These are phyloP conservation scores for Phylloscopus collybita DNA, from an alignment of 2,797 vertebrate genomes.

Conservation along the genomic window DNA sequence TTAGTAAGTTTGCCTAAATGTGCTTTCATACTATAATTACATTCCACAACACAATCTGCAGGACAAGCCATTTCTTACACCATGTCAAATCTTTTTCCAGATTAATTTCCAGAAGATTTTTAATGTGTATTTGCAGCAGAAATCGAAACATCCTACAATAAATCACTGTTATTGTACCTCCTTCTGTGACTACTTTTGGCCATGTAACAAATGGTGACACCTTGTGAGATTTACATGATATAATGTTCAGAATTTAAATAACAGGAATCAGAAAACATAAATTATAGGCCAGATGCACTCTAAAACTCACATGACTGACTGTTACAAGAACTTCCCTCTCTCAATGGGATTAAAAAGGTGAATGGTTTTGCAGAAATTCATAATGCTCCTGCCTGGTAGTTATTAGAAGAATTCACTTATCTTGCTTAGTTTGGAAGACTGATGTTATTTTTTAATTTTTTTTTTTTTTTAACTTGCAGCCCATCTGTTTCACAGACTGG, in stretches of 20 bases:
- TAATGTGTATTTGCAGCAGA: conserved; percentile 43
- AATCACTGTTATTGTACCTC: conserved; percentile 53
- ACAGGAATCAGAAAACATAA: conserved; percentile 29
- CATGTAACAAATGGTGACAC: conserved; percentile 50
- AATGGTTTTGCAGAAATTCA: conserved; percentile 48
- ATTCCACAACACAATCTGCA: conserved; percentile 44
- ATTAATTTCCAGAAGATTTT: conserved; percentile 62
- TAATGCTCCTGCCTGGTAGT: neutral
- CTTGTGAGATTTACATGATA: conserved; percentile 46
- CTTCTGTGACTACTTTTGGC: conserved; percentile 51
- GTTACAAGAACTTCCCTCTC: conserved; percentile 19
- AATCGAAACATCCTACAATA: conserved; percentile 48
- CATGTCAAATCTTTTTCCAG: conserved; percentile 43
- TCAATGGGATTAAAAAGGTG: conserved; percentile 47
- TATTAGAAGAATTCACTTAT: conserved; percentile 44
- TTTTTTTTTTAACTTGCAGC: neutral
- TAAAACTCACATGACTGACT: conserved; percentile 56
- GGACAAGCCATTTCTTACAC: conserved; percentile 28
- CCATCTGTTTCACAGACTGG: conserved; percentile 19
- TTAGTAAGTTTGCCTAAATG: conserved; percentile 58
- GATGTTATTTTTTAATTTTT: neutral
- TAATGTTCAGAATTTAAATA: conserved; percentile 59
- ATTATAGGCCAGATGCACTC: conserved; percentile 32
- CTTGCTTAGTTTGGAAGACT: neutral
- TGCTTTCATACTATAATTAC: conserved; percentile 46